Percentiles rank a stretch among this genome's conserved stretches.
Conservation (phyloP, 2,888 invertebrate genomes). For the Uloborus plumipes region DNA sequence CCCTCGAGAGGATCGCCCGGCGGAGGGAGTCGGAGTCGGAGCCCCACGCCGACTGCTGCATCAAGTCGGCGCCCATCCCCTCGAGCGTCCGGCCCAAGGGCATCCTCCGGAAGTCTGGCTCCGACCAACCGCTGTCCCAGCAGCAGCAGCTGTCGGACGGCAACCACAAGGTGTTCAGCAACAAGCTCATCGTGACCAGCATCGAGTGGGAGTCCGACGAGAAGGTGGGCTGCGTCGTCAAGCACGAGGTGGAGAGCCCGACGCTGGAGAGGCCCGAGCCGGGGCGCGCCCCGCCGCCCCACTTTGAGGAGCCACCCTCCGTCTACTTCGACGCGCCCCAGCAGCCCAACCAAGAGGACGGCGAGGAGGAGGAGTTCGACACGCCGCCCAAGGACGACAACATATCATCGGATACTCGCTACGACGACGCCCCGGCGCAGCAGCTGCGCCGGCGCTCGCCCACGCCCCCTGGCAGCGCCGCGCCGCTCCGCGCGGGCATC, state of each 20-base stretch:
- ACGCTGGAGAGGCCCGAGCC: slow-evolving; percentile 45
- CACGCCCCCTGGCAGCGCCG: slow-evolving; percentile 36
- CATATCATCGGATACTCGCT: slow-evolving; percentile 37
- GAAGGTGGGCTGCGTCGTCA: slow-evolving; percentile 42
- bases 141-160: neutral
- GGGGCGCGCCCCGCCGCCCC: slow-evolving; percentile 55
- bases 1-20: slow-evolving; percentile 31
- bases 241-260: slow-evolving; percentile 59
- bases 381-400: slow-evolving; percentile 51
- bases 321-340: slow-evolving; percentile 67
- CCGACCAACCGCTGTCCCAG: slow-evolving; percentile 47
- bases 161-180: slow-evolving; percentile 25
- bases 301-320: slow-evolving; percentile 53
- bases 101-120: slow-evolving; percentile 58
- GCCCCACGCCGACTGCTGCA: slow-evolving; percentile 29
- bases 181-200: slow-evolving; percentile 53
- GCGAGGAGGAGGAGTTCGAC: slow-evolving; percentile 56
- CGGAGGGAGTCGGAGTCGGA: slow-evolving; percentile 20
- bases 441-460: slow-evolving; percentile 42
- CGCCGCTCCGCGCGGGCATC: neutral
- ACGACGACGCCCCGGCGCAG: slow-evolving; percentile 28
- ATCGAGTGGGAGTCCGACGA: slow-evolving; percentile 57
- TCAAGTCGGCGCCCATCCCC: slow-evolving; percentile 55
- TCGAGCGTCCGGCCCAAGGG: slow-evolving; percentile 47
- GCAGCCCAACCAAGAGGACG: slow-evolving; percentile 33